A percentile compares a stretch with the other conserved stretches of the same genome.
phyloP scores from a whole-genome alignment of 2,797 vertebrate genomes.

The Leptatherina wallacei region DNA sequence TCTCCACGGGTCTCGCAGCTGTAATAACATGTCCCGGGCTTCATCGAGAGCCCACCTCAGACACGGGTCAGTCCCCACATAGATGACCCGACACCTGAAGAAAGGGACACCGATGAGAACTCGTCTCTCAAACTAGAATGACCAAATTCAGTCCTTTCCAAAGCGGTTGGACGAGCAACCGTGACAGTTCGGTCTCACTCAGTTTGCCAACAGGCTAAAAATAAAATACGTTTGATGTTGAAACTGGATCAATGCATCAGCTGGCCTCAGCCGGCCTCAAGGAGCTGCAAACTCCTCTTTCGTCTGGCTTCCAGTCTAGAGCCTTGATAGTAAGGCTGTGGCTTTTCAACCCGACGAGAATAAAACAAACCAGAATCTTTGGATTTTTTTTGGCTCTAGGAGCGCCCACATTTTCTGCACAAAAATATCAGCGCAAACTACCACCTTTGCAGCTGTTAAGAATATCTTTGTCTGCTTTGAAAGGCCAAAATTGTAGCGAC shows the following conservation, averaged over 20 bases:
- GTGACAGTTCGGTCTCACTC: conserved; percentile 38
- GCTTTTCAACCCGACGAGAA: conserved; percentile 36
- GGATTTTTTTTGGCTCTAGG: conserved; percentile 28
- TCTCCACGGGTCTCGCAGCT: conserved; percentile 86
- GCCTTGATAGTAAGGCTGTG: conserved; percentile 44
- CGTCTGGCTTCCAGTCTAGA: conserved; percentile 27
- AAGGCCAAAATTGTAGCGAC: conserved; percentile 21
- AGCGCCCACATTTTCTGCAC: conserved; percentile 38
- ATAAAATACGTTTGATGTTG: conserved; percentile 68
- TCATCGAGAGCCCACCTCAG: conserved; percentile 77
- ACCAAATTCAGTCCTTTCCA: conserved; percentile 9
- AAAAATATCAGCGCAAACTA: conserved; percentile 58
- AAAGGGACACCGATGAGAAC: conserved; percentile 12
- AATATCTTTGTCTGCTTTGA: conserved; percentile 32
- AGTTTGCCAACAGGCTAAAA: conserved; percentile 67
- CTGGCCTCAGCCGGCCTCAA: conserved; percentile 50
- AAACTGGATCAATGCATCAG: conserved; percentile 72
- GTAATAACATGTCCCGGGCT: conserved; percentile 88
- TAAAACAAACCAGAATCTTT: conserved; percentile 49
- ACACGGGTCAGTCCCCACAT: conserved; percentile 74
- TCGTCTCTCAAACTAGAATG: not conserved
- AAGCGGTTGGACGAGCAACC: not conserved
- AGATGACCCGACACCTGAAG: conserved; percentile 58
- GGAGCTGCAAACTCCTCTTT: conserved; percentile 47
- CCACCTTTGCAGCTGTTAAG: conserved; percentile 54